phyloP scores from a whole-genome alignment of 2,888 invertebrate genomes.

The Suillia variegata region DNA sequence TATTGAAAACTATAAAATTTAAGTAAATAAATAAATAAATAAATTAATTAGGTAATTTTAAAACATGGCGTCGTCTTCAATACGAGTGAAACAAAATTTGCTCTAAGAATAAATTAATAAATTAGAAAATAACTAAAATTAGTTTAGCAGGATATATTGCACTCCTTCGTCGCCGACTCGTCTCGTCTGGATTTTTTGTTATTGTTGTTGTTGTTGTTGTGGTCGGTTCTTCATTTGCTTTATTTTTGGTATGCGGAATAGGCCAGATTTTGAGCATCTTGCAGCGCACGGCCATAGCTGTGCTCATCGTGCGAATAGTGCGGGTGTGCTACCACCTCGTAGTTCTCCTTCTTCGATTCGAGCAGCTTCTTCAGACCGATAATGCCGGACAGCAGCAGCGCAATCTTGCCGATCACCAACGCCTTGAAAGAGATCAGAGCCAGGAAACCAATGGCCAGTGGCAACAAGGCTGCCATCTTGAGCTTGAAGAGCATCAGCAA shows the following conservation, averaged over 20 bases:
- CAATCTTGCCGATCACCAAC: conserved; percentile 81
- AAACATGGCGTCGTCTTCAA: conserved; percentile 20
- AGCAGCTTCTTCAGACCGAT: conserved; percentile 77
- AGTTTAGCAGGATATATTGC: conserved; percentile 46
- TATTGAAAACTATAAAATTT: conserved; percentile 11
- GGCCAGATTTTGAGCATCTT: conserved; percentile 72
- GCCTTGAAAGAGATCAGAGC: conserved; percentile 85
- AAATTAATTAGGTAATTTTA: conserved; percentile 12
- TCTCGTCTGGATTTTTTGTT: too few relatives aligned
- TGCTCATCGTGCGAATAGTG: conserved; percentile 68
- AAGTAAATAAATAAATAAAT: conserved; percentile 33
- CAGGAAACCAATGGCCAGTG: conserved; percentile 76
- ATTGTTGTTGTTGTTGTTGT: conserved; percentile 22
- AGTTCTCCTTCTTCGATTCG: conserved; percentile 74
- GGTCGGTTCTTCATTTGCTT: conserved; percentile 24
- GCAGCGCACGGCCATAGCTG: conserved; percentile 71
- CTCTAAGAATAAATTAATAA: conserved; percentile 49
- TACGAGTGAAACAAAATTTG: conserved; percentile 31
- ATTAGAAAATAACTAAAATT: conserved; percentile 39
- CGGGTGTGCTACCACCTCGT: conserved; percentile 77
- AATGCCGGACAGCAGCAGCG: conserved; percentile 76
- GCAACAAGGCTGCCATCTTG: conserved; percentile 79
- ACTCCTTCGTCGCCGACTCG: conserved; percentile 31
- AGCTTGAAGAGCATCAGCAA: conserved; percentile 77
- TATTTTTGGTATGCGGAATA: conserved; percentile 67